Conservation (phyloP, 2,888 invertebrate genomes). For the Imbricaverruca yamaguchii region DNA sequence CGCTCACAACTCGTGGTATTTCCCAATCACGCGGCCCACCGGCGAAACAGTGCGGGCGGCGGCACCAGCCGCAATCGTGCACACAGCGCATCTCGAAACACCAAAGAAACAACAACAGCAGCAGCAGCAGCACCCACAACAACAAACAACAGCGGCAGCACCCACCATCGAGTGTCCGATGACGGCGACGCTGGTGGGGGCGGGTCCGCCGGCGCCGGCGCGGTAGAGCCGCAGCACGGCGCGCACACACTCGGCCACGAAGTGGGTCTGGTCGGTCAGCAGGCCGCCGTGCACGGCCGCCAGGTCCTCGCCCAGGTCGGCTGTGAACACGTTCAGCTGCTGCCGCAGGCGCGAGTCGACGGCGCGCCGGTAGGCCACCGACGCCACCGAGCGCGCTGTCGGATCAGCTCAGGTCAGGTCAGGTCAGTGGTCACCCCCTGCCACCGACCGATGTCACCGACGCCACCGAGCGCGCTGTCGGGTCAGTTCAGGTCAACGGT, state of each 20-base stretch:
- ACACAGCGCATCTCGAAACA: no score
- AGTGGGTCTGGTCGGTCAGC: conserved; percentile 47
- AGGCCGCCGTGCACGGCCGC: conserved; percentile 80
- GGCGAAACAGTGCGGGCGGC: no score
- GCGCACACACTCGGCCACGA: conserved; percentile 40
- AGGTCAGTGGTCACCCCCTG: no score
- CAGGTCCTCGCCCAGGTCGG: conserved; percentile 82
- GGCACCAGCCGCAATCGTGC: no score
- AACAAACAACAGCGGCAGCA: conserved; percentile 24
- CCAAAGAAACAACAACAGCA: not conserved
- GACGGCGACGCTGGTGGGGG: conserved; percentile 59
- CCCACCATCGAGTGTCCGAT: conserved; percentile 93
- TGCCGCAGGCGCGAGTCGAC: conserved; percentile 57
- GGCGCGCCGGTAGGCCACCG: conserved; percentile 79
- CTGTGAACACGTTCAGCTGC: conserved; percentile 87
- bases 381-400: conserved; percentile 77
- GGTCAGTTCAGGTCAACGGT: no score
- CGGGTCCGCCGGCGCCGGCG: conserved; percentile 35
- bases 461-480: no score
- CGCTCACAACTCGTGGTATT: no score
- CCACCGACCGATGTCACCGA: conserved; percentile 36
- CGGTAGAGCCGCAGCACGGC: conserved; percentile 60
- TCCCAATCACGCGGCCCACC: no score
- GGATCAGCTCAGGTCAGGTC: not conserved
- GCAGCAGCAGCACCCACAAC: conserved; percentile 38